Base-by-base conservation (phyloP, 2,888 invertebrate species). In the Phalera bucephala region DNA sequence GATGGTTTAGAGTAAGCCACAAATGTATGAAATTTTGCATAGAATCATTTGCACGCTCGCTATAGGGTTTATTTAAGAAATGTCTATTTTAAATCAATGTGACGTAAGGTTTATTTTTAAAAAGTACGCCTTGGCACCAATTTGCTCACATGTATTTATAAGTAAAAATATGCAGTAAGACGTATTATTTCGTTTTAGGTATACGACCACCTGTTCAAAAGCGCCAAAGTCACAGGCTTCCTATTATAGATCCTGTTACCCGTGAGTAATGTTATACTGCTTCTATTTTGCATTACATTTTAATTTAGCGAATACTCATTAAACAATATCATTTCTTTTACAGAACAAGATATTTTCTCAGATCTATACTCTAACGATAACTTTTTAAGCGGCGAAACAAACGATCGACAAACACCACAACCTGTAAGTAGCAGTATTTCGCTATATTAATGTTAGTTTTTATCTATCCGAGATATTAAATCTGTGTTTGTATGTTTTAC, bases 341-440 rank as follows among this genome's bases (percentile, higher is more conserved):
- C 81, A 89, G 88, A 88, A 44, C 88, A 91, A 80, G 90, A 91
- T 46, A 84, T 92, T 38, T 81, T 91, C 33, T 79, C 80, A 20
- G 89, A 91, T 48, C 71, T 82, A 50, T 80, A 77, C 61, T 65
- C 77, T 52, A 82, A 77, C 57, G 88, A 88, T 55, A 81, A 71
- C 69, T 73, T 77, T 57, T 58, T 79, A 50, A 82, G 79, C 63
- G 83, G 80, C 42, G 90, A 91, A 47, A 73, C 84, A 31, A 91
- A 79, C 58, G 91, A 90, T 60, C 80, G 90, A 48, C 91, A 91
- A 61, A 91, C 90, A 21, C 90, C 91, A 31, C 91, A 90, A 62
- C 82, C 88, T 54, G 88, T 85, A 75, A 76, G 83, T 80, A 59
- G 29, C 36, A 36, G 38, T 20, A 14, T 26, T 15, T 11, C 2